These are phyloP conservation scores for Crenuchus spilurus DNA, from an alignment of 2,797 vertebrate genomes.

Conservation along the genomic window DNA sequence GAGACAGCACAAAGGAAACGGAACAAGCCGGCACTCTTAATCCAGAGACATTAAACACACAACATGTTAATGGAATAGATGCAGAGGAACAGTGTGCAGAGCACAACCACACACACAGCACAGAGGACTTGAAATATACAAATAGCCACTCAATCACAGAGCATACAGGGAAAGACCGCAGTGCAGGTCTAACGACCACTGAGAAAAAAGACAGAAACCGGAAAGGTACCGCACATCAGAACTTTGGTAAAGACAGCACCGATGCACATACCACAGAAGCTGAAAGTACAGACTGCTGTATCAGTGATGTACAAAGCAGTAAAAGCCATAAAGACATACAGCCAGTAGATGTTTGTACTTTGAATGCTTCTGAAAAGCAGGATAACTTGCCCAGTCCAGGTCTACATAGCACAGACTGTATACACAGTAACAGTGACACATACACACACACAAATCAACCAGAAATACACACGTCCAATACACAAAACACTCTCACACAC, in stretches of 20 bases:
- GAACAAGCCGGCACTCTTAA: neutral
- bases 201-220: neutral
- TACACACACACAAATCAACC: neutral
- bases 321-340: neutral
- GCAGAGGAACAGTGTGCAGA: constrained; percentile 30
- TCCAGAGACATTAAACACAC: neutral
- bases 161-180: too few relatives aligned
- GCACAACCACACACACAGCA: neutral
- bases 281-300: neutral
- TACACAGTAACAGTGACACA: neutral
- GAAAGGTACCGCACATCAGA: neutral
- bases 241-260: neutral
- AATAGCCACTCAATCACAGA: neutral
- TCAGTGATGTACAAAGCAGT: neutral
- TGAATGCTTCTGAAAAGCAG: neutral
- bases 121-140: neutral
- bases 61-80: constrained; percentile 29
- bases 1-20: neutral
- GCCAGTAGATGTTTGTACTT: neutral
- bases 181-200: neutral
- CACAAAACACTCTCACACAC: neutral
- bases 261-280: neutral
- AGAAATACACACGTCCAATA: neutral
- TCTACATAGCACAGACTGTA: neutral
- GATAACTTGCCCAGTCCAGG: neutral